Conservation (phyloP, 2,113 vertebrate species). For the Indicator maculatus region DNA sequence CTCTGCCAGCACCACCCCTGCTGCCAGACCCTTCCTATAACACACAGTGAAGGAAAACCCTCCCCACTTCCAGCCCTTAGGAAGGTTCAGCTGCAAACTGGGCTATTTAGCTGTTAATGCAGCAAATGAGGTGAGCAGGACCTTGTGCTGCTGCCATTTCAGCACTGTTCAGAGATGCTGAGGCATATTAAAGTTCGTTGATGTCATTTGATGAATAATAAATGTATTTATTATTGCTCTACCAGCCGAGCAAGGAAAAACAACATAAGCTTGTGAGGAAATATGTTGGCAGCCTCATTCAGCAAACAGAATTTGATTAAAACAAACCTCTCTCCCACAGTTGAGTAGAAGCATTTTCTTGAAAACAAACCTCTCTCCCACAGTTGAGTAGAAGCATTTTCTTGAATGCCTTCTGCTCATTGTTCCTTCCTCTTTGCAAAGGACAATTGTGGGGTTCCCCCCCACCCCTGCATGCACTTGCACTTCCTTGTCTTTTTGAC, state of each 20-base stretch:
- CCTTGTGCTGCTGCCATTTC: not conserved
- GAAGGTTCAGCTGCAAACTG: not conserved
- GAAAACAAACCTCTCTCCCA: not conserved
- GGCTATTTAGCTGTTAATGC: not conserved
- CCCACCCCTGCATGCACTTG: not conserved
- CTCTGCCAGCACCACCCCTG: not conserved
- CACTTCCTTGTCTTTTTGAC: not conserved
- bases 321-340: not conserved
- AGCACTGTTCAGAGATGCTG: not conserved
- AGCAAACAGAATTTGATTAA: slow-evolving; percentile 6
- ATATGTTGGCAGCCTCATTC: not conserved
- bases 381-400: not conserved
- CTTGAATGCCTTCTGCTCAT: not conserved
- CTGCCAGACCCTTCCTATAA: not conserved
- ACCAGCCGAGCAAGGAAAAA: slow-evolving; percentile 16
- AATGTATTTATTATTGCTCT: slow-evolving; percentile 37
- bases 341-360: not conserved
- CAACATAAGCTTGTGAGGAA: not conserved
- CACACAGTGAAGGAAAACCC: not conserved
- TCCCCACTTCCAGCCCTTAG: not conserved
- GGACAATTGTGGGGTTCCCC: not conserved
- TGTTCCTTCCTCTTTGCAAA: not conserved
- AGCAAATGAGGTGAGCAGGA: not conserved
- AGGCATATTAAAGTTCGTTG: slow-evolving; percentile 1
- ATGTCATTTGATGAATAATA: slow-evolving; percentile 55